Base-by-base conservation (phyloP, 1,140 invertebrate species). In the Bemisia tabaci region DNA sequence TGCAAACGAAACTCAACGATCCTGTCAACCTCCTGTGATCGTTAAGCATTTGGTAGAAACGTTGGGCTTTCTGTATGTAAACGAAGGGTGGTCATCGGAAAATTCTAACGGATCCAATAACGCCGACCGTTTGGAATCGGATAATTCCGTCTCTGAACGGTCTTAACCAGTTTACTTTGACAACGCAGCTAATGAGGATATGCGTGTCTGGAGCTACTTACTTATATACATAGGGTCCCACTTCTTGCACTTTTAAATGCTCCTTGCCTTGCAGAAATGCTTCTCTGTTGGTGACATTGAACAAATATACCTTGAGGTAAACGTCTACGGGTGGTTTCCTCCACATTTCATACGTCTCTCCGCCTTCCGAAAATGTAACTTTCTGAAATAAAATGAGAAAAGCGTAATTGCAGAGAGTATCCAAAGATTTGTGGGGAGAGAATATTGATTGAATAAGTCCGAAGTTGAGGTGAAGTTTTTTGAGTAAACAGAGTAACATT, bases 201-300 rank as follows among this genome's bases (percentile, higher is more conserved):
- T n/a, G n/a, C n/a, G n/a, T n/a, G n/a, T n/a, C n/a, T n/a, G n/a
- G n/a, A n/a, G n/a, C n/a, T n/a, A 79, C 79, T 83, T 79, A 95
- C 92, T 84, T 90, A 79, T 95, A 97, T 9, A 92, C 89, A 75
- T 94, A 96, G 0, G 94, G 94, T 0, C 94, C 94, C 62, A 89
- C 83, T 83, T 96, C 85, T 72, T 87, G 74, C 2, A 96, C 79
- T 65, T 79, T 83, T 0, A 95, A 76, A 72, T 89, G 92, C 1
- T 81, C 83, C 26, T 81, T 78, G 0, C 89, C 87, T 1, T 81
- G 78, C 71, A 92, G 76, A 72, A 89, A 93, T 1, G 87, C 89
- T 2, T 91, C 84, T 22, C 83, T 83, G 77, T 96, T 96, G 2
- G 89, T 94, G 0, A 95, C 78, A 74, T 96, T 93, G 76, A 94